Evolutionary conservation across 2,888 invertebrate genomes (phyloP).

Genomic region (Chalcosyrphus nemorum): DNA sequence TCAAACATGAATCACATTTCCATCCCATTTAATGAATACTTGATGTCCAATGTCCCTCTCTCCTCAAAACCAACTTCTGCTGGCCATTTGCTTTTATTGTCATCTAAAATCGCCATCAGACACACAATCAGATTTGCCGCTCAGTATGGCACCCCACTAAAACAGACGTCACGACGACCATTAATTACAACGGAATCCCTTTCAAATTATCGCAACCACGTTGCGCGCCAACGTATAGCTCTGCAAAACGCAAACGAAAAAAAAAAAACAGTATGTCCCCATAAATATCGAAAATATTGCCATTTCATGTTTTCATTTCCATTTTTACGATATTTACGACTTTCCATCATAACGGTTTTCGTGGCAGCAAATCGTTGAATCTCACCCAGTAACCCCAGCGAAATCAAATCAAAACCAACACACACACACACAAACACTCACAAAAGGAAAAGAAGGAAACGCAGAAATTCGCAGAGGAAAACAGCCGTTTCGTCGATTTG

Average conservation of each 20-base stretch:
- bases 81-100: constrained; percentile 36
- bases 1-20: background rate
- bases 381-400: background rate
- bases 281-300: constrained; percentile 68
- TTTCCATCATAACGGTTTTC: constrained; percentile 36
- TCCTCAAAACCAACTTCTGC: background rate
- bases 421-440: background rate
- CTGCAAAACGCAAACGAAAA: too few relatives aligned
- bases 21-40: background rate
- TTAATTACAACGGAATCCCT: constrained; percentile 60
- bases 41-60: background rate
- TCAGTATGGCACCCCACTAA: constrained; percentile 1
- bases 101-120: constrained; percentile 47
- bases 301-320: constrained; percentile 68
- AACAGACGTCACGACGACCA: constrained; percentile 56
- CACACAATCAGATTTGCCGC: constrained; percentile 41
- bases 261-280: constrained; percentile 1
- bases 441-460: background rate
- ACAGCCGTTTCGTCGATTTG: constrained; percentile 43
- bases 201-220: constrained; percentile 49
- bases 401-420: constrained; percentile 30
- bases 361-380: constrained; percentile 38
- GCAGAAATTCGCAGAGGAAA: background rate
- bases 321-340: constrained; percentile 69
- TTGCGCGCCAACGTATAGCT: constrained; percentile 1